A percentile compares a stretch with the other conserved stretches of the same genome.
These are phyloP conservation scores for Osedax frankpressi DNA, from an alignment of 2,888 invertebrate genomes.

Conservation along the genomic window DNA sequence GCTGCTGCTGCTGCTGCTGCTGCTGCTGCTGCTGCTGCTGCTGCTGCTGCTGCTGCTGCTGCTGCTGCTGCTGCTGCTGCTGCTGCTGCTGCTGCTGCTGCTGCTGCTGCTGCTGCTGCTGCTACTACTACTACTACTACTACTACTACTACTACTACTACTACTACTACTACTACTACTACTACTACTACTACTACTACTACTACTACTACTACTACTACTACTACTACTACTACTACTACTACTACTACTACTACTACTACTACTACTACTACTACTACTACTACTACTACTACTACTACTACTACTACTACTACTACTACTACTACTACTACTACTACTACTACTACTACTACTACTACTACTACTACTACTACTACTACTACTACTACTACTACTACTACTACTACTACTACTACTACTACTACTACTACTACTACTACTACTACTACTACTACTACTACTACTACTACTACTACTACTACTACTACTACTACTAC, in stretches of 20 bases:
- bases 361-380: too few species aligned
- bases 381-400: too few species aligned
- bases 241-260: conserved; percentile 1
- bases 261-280: conserved; percentile 1
- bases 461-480: too few species aligned
- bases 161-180: conserved; percentile 1
- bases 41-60: conserved; percentile 1
- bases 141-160: conserved; percentile 1
- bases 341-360: too few species aligned
- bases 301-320: too few species aligned
- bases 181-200: not conserved
- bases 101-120: conserved; percentile 1
- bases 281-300: too few species aligned
- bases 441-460: too few species aligned
- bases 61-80: conserved; percentile 1
- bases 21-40: not conserved
- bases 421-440: too few species aligned
- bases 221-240: conserved; percentile 1
- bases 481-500: too few species aligned
- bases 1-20: too few species aligned
- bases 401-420: too few species aligned
- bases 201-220: conserved; percentile 1
- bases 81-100: conserved; percentile 1
- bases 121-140: not conserved
- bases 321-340: too few species aligned